Evolutionary conservation across 1,140 invertebrate species (phyloP).

Genomic region (Hyles euphorbiae): DNA sequence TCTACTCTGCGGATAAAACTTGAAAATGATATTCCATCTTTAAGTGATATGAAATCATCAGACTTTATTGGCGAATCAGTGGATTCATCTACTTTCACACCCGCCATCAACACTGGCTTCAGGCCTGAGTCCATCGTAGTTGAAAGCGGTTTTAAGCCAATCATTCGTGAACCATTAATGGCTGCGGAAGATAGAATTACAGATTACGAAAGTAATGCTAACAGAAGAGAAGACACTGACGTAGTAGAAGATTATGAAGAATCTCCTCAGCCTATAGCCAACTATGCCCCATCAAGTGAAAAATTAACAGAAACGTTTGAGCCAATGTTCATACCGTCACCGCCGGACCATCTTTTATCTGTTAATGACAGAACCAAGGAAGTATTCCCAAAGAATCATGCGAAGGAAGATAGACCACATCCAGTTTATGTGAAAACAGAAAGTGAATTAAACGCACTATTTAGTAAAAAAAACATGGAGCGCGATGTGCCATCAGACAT

Average conservation of each 20-base stretch:
- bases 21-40: constrained; percentile 26
- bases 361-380: constrained; percentile 65
- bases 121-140: constrained; percentile 87
- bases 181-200: constrained; percentile 73
- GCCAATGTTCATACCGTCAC: constrained; percentile 85
- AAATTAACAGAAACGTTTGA: constrained; percentile 79
- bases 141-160: constrained; percentile 89
- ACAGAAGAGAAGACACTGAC: constrained; percentile 74
- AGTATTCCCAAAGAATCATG: constrained; percentile 61
- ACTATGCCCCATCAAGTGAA: constrained; percentile 64
- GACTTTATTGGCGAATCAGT: constrained; percentile 72
- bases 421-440: constrained; percentile 65
- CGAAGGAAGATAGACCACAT: constrained; percentile 66
- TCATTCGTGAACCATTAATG: constrained; percentile 78
- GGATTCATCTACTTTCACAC: constrained; percentile 50
- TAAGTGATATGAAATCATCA: constrained; percentile 65
- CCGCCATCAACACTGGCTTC: constrained; percentile 84
- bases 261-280: constrained; percentile 64
- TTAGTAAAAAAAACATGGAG: constrained; percentile 60
- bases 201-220: constrained; percentile 58
- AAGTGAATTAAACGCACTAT: constrained; percentile 48
- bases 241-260: constrained; percentile 72
- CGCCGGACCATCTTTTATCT: constrained; percentile 72
- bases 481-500: constrained; percentile 69
- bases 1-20: constrained; percentile 26